Base-by-base conservation (phyloP, 2,888 invertebrate genomes). In the Thecophora atra region DNA sequence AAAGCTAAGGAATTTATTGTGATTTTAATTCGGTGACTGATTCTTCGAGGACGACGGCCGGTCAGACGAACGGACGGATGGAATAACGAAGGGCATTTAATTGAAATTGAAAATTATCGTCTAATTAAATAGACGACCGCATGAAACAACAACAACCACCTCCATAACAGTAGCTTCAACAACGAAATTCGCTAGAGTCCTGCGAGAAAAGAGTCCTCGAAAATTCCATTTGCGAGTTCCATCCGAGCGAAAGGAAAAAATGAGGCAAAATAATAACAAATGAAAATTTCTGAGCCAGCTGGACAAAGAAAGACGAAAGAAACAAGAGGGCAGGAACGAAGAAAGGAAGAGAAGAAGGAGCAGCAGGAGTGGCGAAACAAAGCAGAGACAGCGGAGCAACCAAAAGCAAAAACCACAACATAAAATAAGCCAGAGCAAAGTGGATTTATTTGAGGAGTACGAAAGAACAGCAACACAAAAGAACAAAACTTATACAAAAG, bases 401-500 rank as follows among this genome's bases (percentile, higher is more conserved):
- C 56, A 60, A 56, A 3, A 44, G 42, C 58, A 60, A 28, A 17
- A 47, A 58, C 15, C 37, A 19, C 26, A 28, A 37, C 24, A 66
- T 66, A 52, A 63, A 70, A 70, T 51, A 42, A 66, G 60, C 72
- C 65, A 60, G 54, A 63, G 51, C 52, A 63, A n/a, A 69, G 65
- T 51, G 69, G 69, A 72, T 72, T 70, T 58, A 52, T 69, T 68
- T 44, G 70, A 44, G 24, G 68, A 64, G 56, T 21, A 19, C 56
- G 65, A 62, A 52, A 64, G 1, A 42, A 60, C 7, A 15, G 26
- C 26, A 28, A 28, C 58, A 28, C 24, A 67, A 54, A 37, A 24
- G 47, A 66, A 58, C 58, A 51, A 70, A 72, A 74, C 42, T 51
- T 71, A 70, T 71, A 56, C 64, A 74, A 72, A 75, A 73, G 70